Conservation (phyloP, 2,888 invertebrate genomes). For the Xanthorhoe spadicearia region DNA sequence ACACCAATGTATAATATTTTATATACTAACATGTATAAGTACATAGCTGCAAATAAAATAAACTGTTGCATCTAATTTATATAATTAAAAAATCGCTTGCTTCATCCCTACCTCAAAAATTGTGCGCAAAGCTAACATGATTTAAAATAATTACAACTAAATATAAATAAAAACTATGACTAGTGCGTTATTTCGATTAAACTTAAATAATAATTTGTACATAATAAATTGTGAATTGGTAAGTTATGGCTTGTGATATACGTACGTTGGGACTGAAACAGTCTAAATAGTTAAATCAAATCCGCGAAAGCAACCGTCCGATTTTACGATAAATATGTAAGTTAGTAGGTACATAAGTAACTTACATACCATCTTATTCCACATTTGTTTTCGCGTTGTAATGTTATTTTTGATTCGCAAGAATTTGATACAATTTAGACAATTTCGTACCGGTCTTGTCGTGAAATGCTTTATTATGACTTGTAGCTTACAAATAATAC, state of each 20-base stretch:
- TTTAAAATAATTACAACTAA: slow-evolving; percentile 39
- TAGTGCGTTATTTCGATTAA: slow-evolving; percentile 53
- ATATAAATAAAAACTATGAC: slow-evolving; percentile 55
- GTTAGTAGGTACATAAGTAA: no score
- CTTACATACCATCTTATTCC: no score
- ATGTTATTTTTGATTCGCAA: no score
- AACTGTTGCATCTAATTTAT: slow-evolving; percentile 6
- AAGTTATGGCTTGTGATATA: slow-evolving; percentile 35
- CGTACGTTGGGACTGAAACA: slow-evolving; percentile 3
- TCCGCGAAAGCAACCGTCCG: no score
- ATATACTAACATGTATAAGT: slow-evolving; percentile 26
- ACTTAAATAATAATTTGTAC: slow-evolving; percentile 57
- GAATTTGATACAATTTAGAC: no score
- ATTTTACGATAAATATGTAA: no score
- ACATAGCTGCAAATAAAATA: slow-evolving; percentile 33
- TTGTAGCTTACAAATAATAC: slow-evolving; percentile 36
- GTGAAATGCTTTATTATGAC: background rate
- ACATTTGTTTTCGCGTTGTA: no score
- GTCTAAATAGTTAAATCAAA: no score
- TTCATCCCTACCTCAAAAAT: slow-evolving; percentile 25
- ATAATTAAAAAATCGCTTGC: slow-evolving; percentile 18
- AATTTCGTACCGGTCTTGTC: no score
- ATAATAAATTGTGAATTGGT: slow-evolving; percentile 47
- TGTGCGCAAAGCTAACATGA: slow-evolving; percentile 44
- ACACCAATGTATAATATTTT: slow-evolving; percentile 42